Conservation (phyloP, 2,113 vertebrate genomes). For the Cercocebus atys region DNA sequence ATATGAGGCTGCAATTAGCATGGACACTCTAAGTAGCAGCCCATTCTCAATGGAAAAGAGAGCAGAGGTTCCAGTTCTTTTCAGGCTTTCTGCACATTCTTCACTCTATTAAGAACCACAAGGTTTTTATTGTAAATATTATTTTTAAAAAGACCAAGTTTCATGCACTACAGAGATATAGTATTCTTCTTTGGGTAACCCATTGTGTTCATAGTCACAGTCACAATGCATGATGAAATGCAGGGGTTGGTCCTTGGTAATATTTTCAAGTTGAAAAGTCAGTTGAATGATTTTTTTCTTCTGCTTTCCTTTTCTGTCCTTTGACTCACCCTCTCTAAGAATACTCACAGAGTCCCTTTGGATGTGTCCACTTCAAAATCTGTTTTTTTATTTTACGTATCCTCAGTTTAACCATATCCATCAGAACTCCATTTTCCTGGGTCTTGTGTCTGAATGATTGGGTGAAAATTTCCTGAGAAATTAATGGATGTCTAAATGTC, state of each 20-base stretch:
- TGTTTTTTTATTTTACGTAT: neutral
- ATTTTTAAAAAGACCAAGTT: neutral
- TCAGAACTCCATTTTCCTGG: neutral
- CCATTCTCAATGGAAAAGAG: slow-evolving; percentile 56
- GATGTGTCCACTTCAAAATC: neutral
- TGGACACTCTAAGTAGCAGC: slow-evolving; percentile 60
- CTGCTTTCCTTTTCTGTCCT: neutral
- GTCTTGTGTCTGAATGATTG: neutral
- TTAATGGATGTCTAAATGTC: neutral
- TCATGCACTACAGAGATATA: neutral
- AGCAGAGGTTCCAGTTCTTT: neutral
- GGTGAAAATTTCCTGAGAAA: neutral
- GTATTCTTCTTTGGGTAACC: neutral
- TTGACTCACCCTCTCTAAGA: neutral
- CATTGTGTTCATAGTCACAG: neutral
- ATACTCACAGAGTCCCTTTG: neutral
- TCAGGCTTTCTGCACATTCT: neutral
- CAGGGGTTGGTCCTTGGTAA: neutral
- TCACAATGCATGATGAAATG: too few species aligned
- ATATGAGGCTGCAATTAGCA: slow-evolving; percentile 61
- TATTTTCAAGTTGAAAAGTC: neutral
- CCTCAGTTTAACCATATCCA: neutral
- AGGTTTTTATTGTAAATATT: neutral
- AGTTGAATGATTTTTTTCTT: neutral
- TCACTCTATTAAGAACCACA: neutral